A percentile compares a stretch with the other conserved stretches of the same genome.
Evolutionary conservation across 2,113 vertebrate genomes (phyloP).

Genomic region (Gymnocephalus cernua): DNA sequence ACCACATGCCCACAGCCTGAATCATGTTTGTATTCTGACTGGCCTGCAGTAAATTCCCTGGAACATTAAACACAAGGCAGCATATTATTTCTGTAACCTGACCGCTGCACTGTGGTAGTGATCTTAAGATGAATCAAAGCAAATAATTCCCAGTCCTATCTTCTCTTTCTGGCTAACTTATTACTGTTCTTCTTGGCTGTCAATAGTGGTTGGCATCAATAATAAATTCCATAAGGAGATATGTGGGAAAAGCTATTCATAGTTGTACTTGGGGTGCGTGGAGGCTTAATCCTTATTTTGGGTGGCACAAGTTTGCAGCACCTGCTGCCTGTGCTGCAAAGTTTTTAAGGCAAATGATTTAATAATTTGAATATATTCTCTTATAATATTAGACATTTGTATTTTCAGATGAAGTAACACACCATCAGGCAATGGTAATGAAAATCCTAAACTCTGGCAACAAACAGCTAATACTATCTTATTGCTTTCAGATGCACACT

Average conservation of each 20-base stretch:
- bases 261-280: background rate
- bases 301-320: constrained; percentile 30
- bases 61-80: constrained; percentile 17
- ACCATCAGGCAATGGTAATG: background rate
- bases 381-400: background rate
- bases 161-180: constrained; percentile 10
- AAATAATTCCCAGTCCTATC: constrained; percentile 30
- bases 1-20: background rate
- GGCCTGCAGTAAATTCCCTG: background rate
- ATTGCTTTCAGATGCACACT: background rate
- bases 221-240: constrained; percentile 40
- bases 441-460: background rate
- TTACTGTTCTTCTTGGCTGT: constrained; percentile 40
- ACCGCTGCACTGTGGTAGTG: background rate
- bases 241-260: constrained; percentile 45
- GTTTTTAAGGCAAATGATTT: constrained; percentile 15
- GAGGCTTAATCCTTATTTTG: constrained; percentile 50
- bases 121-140: constrained; percentile 17
- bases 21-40: constrained; percentile 14
- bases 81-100: constrained; percentile 20
- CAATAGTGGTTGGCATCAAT: constrained; percentile 39
- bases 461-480: background rate
- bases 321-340: constrained; percentile 14
- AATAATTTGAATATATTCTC: constrained; percentile 3
- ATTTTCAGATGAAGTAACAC: background rate